A percentile compares a stretch with the other conserved stretches of the same genome.
phyloP scores from a whole-genome alignment of 2,888 invertebrate species.

The Linhomoeus sp. region DNA sequence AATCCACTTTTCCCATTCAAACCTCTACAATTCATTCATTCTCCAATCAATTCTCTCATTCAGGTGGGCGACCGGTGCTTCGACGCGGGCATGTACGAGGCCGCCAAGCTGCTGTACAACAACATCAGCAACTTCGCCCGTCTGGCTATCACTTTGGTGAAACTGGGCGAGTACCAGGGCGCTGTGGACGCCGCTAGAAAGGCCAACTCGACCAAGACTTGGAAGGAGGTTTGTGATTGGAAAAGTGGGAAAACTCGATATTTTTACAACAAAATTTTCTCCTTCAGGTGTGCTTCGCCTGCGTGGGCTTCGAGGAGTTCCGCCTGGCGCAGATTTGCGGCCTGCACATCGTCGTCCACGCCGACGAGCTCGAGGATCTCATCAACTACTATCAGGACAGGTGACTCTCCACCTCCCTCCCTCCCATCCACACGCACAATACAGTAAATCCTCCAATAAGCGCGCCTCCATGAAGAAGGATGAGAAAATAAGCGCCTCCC shows the following conservation, averaged over 20 bases:
- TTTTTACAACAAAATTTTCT: constrained; percentile 34
- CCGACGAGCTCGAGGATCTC: constrained; percentile 92
- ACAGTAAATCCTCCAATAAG: too few species aligned
- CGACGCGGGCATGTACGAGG: constrained; percentile 93
- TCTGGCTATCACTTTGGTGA: constrained; percentile 85
- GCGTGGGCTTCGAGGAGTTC: constrained; percentile 95
- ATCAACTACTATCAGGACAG: constrained; percentile 99
- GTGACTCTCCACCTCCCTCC: too few species aligned
- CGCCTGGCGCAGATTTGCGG: constrained; percentile 99
- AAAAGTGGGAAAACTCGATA: too few species aligned
- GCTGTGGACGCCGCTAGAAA: constrained; percentile 96
- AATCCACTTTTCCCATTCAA: too few species aligned
- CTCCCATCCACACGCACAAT: too few species aligned
- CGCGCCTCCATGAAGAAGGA: too few species aligned
- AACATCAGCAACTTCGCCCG: constrained; percentile 97
- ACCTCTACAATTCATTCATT: too few species aligned
- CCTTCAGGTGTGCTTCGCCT: constrained; percentile 91
- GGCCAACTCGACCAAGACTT: constrained; percentile 53
- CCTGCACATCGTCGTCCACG: constrained; percentile 96
- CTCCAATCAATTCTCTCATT: too few species aligned
- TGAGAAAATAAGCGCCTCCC: too few species aligned
- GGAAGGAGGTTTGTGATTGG: constrained; percentile 36
- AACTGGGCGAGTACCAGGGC: constrained; percentile 89
- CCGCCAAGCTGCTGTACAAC: constrained; percentile 90
- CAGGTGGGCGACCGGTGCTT: constrained; percentile 92